Evolutionary conservation across 2,797 vertebrate genomes (phyloP).

Genomic region (Malurus leucopterus): DNA sequence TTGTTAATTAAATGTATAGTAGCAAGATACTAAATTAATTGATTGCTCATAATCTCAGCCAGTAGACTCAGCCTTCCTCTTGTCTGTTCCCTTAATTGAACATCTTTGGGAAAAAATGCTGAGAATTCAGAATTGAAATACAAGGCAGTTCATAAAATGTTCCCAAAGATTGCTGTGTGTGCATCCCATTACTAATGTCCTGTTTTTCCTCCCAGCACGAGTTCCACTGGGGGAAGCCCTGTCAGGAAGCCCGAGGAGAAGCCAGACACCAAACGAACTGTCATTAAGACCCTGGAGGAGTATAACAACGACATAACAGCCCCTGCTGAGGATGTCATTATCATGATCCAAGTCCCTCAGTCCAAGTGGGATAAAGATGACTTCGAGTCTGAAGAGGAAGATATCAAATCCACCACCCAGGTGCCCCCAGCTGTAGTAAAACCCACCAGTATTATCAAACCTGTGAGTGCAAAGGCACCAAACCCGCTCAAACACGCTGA

Average conservation of each 20-base stretch:
- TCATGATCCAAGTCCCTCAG: conserved; percentile 82
- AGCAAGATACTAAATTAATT: background rate
- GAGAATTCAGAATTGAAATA: background rate
- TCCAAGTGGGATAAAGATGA: conserved; percentile 88
- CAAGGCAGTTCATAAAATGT: background rate
- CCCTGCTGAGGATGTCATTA: conserved; percentile 80
- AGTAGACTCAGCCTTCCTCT: background rate
- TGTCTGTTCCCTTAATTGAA: background rate
- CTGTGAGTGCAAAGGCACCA: conserved; percentile 63
- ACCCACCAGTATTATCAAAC: conserved; percentile 71
- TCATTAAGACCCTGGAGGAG: conserved; percentile 83
- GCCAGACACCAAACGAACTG: conserved; percentile 75
- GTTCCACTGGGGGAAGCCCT: conserved; percentile 83
- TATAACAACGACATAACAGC: conserved; percentile 79
- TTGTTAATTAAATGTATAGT: conserved; percentile 8
- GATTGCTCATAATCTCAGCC: background rate
- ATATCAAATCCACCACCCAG: conserved; percentile 64
- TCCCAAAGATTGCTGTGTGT: background rate
- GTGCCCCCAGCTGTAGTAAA: conserved; percentile 55
- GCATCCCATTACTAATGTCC: background rate
- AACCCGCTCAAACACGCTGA: conserved; percentile 63
- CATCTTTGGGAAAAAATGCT: background rate
- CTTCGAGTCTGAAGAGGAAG: conserved; percentile 84
- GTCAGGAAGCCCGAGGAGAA: conserved; percentile 79
- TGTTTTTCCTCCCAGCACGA: conserved; percentile 65